Conservation (phyloP, 2,113 vertebrate species). For the Bubo scandiacus region DNA sequence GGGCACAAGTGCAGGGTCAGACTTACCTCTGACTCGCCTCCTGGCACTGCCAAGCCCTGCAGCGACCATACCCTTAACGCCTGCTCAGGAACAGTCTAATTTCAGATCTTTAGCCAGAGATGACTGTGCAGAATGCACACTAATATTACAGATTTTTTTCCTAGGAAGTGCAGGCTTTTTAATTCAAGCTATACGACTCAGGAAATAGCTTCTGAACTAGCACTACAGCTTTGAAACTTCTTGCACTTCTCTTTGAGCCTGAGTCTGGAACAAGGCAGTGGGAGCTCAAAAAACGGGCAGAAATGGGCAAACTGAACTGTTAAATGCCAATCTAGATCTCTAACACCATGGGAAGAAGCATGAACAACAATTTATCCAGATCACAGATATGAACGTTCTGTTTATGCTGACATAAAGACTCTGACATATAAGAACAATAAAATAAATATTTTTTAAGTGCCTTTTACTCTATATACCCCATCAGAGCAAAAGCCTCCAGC, state of each 20-base stretch:
- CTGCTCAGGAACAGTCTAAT: neutral
- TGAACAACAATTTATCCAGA: neutral
- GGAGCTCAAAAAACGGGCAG: neutral
- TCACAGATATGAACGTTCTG: fast-evolving
- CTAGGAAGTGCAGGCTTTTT: neutral
- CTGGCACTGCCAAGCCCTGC: neutral
- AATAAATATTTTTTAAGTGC: neutral
- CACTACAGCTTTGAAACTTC: neutral
- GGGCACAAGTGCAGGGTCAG: neutral
- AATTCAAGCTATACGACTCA: fast-evolving
- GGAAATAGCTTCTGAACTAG: neutral
- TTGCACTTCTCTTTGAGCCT: neutral
- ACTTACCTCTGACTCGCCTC: neutral
- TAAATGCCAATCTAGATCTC: neutral
- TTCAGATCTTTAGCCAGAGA: neutral
- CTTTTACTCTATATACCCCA: neutral
- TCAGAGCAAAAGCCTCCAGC: neutral
- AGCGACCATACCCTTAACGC: neutral
- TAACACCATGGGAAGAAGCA: neutral
- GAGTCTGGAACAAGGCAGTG: neutral
- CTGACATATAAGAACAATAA: fast-evolving
- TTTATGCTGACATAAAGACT: neutral
- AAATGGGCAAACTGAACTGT: neutral
- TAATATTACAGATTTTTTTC: neutral
- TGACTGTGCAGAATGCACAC: fast-evolving